Base-by-base conservation (phyloP, 2,113 vertebrate genomes). In the Triplophysa rosa region DNA sequence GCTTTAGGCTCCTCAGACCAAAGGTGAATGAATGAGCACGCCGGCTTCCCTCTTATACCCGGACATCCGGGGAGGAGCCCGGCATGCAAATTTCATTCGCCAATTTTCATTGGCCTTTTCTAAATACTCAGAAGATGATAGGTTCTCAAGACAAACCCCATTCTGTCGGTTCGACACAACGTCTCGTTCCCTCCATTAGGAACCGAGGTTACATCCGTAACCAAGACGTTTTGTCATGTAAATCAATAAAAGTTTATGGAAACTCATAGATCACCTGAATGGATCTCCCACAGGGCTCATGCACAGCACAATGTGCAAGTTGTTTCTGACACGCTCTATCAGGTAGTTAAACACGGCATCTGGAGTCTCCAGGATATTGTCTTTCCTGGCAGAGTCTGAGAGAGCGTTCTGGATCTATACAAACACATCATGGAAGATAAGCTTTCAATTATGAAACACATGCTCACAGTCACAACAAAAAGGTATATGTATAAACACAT, bases 281-380 rank as follows among this genome's bases (percentile, higher is more conserved):
- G 92, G 87, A 67, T 95, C 93, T 61, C 95, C 96, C 42, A 95
- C 92, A 0, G 95, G 95, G 71, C 95, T 96, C 88, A 96, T 92
- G 78, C 95, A 95, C 40, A 97, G 89, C 70, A 95, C 89, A 0
- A 96, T 90, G 79, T 96, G 95, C 64, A 97, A 91, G 86, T 97
- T 95, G 91, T 91, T 92, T 23, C 95, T 89, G 71, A 96, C 95
- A 4, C 94, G 89, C 84, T 95, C 95, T 0, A 94, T 94, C 75
- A 96, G 89, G 88, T 94, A 95, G 81, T 89, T 82, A 77, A 95
- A 95, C 86, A 96, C 86, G 64, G 94, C 93, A 58, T 95, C 94
- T 0, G 90, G 88, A 1, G 91, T 94, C 82, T 95, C 93, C 0
- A 86, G 21, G 17, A 95, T 82, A 2, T 90, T 90, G 23, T 95